Conservation (phyloP, 2,888 invertebrate species). For the Diaperis boleti region DNA sequence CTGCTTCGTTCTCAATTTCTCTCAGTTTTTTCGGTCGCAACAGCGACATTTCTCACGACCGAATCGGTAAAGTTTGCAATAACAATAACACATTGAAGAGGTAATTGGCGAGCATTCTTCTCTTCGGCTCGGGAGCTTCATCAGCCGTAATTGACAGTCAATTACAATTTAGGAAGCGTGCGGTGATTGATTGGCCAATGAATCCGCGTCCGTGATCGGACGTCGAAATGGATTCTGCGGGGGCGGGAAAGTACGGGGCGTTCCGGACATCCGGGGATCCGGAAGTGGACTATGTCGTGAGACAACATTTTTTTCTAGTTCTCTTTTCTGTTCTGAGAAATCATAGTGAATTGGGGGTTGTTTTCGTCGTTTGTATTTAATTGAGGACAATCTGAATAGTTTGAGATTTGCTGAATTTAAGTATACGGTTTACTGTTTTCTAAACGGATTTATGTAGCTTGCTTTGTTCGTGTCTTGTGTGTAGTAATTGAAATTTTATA, state of each 20-base stretch:
- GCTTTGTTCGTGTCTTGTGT: too few relatives aligned
- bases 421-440: too few relatives aligned
- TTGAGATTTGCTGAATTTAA: too few relatives aligned
- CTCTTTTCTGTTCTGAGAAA: too few relatives aligned
- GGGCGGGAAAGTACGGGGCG: too few relatives aligned
- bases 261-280: conserved; percentile 30
- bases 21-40: conserved; percentile 3
- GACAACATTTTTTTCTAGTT: too few relatives aligned
- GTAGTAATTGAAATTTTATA: too few relatives aligned
- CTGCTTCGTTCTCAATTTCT: not conserved
- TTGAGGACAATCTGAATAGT: too few relatives aligned
- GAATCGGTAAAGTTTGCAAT: conserved; percentile 15
- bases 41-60: conserved; percentile 18
- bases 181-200: conserved; percentile 56
- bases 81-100: conserved; percentile 32
- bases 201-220: conserved; percentile 51
- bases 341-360: too few relatives aligned
- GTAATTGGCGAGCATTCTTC: conserved; percentile 53
- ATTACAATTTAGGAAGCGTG: conserved; percentile 57
- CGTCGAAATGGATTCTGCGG: conserved; percentile 48
- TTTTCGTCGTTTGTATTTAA: too few relatives aligned
- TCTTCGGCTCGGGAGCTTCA: conserved; percentile 48
- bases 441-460: too few relatives aligned
- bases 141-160: conserved; percentile 57
- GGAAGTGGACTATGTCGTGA: not conserved